Evolutionary conservation across 2,113 vertebrate species (phyloP).

Genomic region (Ramphastos sulfuratus): DNA sequence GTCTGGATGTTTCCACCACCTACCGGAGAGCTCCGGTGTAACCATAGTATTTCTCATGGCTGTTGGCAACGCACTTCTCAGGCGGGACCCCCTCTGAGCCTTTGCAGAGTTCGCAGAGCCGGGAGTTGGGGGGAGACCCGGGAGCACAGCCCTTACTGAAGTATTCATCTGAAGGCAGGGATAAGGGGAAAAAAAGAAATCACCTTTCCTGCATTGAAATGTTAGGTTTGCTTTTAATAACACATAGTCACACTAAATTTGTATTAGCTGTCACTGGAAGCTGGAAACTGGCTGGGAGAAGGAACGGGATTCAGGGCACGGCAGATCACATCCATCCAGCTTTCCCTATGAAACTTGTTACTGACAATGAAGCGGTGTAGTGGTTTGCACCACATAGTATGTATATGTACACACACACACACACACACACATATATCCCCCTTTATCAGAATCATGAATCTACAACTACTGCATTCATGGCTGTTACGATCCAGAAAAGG

Average conservation of each 20-base stretch:
- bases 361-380: not conserved
- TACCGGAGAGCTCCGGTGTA: slow-evolving; percentile 87
- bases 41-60: slow-evolving; percentile 81
- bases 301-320: fast-evolving
- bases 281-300: not conserved
- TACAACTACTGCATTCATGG: no score
- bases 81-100: slow-evolving; percentile 50
- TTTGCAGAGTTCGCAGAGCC: slow-evolving; percentile 82
- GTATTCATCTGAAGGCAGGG: slow-evolving; percentile 64
- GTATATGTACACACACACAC: no score
- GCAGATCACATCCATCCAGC: fast-evolving
- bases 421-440: no score
- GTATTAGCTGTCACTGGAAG: fast-evolving
- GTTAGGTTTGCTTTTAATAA: not conserved
- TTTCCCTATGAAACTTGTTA: not conserved
- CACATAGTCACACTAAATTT: fast-evolving
- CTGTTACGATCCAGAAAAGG: no score
- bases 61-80: slow-evolving; percentile 75
- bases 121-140: slow-evolving; percentile 73
- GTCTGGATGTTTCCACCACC: not conserved
- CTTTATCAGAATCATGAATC: no score
- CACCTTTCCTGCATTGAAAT: not conserved
- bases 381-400: no score
- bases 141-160: slow-evolving; percentile 88
- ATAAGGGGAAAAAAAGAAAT: not conserved